Evolutionary conservation across 2,797 vertebrate genomes (phyloP).

Genomic region (Poeciliopsis presidionis): DNA sequence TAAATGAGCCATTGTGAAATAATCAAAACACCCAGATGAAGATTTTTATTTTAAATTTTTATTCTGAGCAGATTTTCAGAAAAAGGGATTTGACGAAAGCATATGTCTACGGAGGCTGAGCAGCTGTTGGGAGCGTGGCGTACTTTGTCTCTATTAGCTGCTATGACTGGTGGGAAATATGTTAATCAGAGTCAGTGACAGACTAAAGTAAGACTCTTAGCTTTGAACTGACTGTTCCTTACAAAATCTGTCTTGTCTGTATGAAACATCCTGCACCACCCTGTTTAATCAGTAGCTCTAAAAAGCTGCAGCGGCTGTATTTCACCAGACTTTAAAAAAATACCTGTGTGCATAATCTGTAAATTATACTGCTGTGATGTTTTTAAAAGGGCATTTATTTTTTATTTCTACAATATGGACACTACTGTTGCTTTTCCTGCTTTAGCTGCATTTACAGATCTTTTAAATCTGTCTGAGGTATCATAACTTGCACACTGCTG

Average conservation of each 20-base stretch:
- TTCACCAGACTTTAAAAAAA: neutral
- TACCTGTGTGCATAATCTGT: neutral
- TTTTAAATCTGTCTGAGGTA: neutral
- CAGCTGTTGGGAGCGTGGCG: neutral
- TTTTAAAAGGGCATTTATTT: neutral
- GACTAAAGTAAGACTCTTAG: slow-evolving; percentile 11
- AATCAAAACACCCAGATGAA: slow-evolving; percentile 1
- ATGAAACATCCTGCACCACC: slow-evolving; percentile 14
- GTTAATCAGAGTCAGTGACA: slow-evolving; percentile 11
- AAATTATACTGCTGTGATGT: neutral
- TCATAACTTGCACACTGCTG: neutral
- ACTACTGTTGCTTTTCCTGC: neutral
- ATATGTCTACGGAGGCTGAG: neutral
- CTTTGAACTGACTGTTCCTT: slow-evolving; percentile 25
- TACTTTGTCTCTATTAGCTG: slow-evolving; percentile 10
- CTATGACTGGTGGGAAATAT: slow-evolving; percentile 10
- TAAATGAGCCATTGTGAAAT: neutral
- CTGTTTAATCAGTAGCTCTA: neutral
- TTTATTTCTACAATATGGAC: neutral
- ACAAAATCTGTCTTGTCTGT: slow-evolving; percentile 6
- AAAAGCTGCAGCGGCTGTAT: neutral
- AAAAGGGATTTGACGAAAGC: neutral
- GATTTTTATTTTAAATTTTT: neutral
- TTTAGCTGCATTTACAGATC: neutral
- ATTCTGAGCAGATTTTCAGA: neutral